Evolutionary conservation across 2,888 invertebrate genomes (phyloP), one percentile per base, ranked within the genome.

Genomic region (Troides helena): DNA sequence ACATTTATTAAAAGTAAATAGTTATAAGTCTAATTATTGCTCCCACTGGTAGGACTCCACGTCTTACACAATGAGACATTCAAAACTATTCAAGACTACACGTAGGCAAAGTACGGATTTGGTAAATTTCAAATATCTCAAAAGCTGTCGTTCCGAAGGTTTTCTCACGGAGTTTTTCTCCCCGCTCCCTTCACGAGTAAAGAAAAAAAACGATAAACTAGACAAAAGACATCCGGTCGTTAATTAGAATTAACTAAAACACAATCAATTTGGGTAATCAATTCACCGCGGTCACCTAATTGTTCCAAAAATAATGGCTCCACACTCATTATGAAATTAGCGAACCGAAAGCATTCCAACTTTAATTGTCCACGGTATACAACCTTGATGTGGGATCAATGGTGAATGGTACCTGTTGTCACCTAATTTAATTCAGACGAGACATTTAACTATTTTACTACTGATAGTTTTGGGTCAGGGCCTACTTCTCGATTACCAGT

Each of bases 181-280:
- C 10, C 7, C 39, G 50, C 18, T 50, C 50, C 50, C 14, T 50
- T 50, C 23, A 46, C 36, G 6, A 46, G 17, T 23, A 62, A 21
- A 21, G 21, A 10, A 43, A 10, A 62, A 25, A 58, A 53, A 30
- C 30, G 5, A 30, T 5, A 58, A 46, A 63, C 17, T 23, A 25
- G 64, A 69, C 57, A 61, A 68, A 58, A 62, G 39, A 61, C 65
- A 58, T 65, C 69, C 69, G 65, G 53, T 30, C 57, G 8, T 65
- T 65, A 69, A 65, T 69, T 68, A 62, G 62, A 56, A 67, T 62
- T 65, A 69, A 30, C 61, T n/a, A 62, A 65, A 69, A 36, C n/a
- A 18, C 61, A 65, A 65, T 65, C 58, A 62, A 69, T 65, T 69
- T n/a, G 43, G 36, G 21, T 65, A 62, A 69, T 69, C 65, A 30